Evolutionary conservation across 2,113 vertebrate species (phyloP).

Genomic region (Pedetes capensis): DNA sequence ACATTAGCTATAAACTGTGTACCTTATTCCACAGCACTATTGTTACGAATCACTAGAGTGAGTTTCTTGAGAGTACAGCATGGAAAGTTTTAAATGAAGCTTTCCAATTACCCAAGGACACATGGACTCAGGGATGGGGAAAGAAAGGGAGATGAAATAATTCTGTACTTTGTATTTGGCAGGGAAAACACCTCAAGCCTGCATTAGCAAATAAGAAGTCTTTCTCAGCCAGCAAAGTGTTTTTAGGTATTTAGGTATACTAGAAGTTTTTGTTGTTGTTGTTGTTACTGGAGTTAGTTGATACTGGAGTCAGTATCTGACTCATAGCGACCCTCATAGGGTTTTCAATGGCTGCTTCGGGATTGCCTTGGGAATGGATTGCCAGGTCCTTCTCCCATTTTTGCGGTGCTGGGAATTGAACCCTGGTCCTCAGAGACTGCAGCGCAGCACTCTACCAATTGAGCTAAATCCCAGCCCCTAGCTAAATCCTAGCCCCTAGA

Average conservation of each 20-base stretch:
- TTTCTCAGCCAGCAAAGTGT: background rate
- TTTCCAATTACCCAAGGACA: background rate
- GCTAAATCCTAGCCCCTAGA: too few relatives aligned
- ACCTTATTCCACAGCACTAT: background rate
- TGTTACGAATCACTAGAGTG: background rate
- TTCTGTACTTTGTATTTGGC: background rate
- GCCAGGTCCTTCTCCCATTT: too few relatives aligned
- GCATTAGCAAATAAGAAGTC: background rate
- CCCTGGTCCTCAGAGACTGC: too few relatives aligned
- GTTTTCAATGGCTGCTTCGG: too few relatives aligned
- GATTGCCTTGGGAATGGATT: too few relatives aligned
- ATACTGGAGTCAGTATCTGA: too few relatives aligned
- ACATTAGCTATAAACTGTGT: background rate
- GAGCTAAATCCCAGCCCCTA: too few relatives aligned
- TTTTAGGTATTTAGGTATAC: background rate
- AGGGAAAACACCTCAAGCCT: background rate
- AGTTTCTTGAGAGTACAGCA: background rate
- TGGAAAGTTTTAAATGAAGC: background rate
- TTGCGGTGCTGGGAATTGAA: too few relatives aligned
- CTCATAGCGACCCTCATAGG: too few relatives aligned
- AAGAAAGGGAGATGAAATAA: background rate
- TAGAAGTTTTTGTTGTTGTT: background rate
- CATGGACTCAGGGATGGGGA: background rate
- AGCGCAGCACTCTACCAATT: too few relatives aligned
- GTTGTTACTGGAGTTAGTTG: too few relatives aligned